Conservation (phyloP, 1,140 invertebrate genomes). For the Brachionus rotundiformis region DNA sequence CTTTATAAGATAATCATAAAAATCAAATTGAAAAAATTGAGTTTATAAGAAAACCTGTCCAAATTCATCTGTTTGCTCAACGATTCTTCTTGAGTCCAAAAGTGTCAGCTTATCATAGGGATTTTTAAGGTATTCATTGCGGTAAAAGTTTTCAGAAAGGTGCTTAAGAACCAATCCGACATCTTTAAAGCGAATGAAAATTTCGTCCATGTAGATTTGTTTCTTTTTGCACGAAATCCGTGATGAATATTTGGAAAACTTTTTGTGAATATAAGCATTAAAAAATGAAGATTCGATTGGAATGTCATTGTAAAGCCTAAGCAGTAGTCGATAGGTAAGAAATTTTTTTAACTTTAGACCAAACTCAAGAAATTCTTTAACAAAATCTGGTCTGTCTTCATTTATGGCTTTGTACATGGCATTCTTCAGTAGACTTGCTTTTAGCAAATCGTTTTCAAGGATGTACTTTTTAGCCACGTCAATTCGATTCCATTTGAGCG, state of each 20-base stretch:
- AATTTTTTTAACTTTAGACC: slow-evolving; percentile 64
- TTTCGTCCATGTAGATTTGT: background rate
- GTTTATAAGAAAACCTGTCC: background rate
- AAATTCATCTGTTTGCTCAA: background rate
- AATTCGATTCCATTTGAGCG: slow-evolving; percentile 93
- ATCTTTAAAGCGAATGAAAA: background rate
- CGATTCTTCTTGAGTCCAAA: background rate
- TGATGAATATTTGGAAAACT: background rate
- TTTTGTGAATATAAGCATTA: background rate
- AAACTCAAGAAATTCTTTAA: slow-evolving; percentile 64
- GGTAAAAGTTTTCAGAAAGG: slow-evolving; percentile 16
- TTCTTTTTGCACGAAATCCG: background rate
- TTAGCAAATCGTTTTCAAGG: background rate
- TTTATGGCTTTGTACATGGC: slow-evolving; percentile 64
- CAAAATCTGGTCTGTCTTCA: slow-evolving; percentile 63
- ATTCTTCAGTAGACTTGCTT: slow-evolving; percentile 58
- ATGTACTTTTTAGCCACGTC: slow-evolving; percentile 93
- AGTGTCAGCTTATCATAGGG: background rate
- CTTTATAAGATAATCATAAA: background rate
- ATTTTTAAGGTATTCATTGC: slow-evolving; percentile 5
- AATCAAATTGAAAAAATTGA: background rate
- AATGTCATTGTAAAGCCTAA: slow-evolving; percentile 63
- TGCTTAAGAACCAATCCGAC: background rate
- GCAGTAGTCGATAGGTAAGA: slow-evolving; percentile 59
- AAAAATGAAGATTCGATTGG: background rate